Base-by-base conservation (phyloP, 1,140 invertebrate species). In the Caenorhabditis elegans region DNA sequence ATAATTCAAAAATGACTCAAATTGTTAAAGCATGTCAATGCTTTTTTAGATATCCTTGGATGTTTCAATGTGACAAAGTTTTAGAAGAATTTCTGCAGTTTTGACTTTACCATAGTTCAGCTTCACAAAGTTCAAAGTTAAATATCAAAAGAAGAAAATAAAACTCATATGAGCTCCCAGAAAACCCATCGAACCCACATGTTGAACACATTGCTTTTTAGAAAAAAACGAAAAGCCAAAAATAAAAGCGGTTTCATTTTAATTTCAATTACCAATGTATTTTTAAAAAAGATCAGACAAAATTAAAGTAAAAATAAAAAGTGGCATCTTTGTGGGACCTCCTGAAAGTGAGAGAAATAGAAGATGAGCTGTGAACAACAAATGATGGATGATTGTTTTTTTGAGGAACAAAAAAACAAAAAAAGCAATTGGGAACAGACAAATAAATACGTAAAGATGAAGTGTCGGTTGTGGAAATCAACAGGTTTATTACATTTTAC, bases 311-410 rank as follows among this genome's bases (percentile, higher is more conserved):
- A 53, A 53, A 1, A 17, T 5, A 60, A 60, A 60, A 60, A 60
- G 34, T 60, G 28, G 34, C 26, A 60, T 19, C 22, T 49, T 49
- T 49, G 15, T 49, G n/a, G n/a, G n/a, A n/a, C n/a, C n/a, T n/a
- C n/a, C 46, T 10, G 46, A 48, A 3, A 17, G 46, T 3, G 46
- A 17, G 46, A 48, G 15, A 17, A n/a, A 31, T 17, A 17, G 53
- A 48, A 31, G 53, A 60, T 60, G 49, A 53, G 2, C 19, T 53
- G 53, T 60, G 53, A 60, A 60, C 53, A 60, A 60, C 53, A 60
- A 60, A 60, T 60, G 53, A 60, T 60, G 26, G 53, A 31, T 60
- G 1, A 24, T 60, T 31, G 26, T 60, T 60, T 60, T 55, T 60
- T 60, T 5, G 53, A 31, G 10, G 13, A 15, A 17, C n/a, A n/a